Percentiles rank a stretch among this genome's conserved stretches.
Conservation (phyloP, 2,888 invertebrate species). For the Listrodromus nycthemerus region DNA sequence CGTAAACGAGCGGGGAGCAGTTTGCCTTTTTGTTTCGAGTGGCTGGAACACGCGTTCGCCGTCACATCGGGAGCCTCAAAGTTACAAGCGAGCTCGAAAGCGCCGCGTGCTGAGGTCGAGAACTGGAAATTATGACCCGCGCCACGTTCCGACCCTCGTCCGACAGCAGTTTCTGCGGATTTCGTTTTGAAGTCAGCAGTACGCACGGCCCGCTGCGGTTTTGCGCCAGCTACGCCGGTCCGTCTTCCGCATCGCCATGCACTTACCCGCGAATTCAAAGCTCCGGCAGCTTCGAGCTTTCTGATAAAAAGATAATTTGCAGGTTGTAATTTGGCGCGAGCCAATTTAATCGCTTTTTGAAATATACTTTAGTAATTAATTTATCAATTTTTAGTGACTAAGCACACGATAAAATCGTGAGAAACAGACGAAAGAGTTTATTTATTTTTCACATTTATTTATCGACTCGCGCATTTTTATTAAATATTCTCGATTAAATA, state of each 20-base stretch:
- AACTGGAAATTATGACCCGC: slow-evolving; percentile 15
- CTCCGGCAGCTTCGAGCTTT: background rate
- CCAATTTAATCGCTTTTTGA: too few relatives aligned
- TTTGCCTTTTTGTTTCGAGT: slow-evolving; percentile 29
- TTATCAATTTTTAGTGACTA: too few relatives aligned
- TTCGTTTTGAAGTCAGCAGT: slow-evolving; percentile 41
- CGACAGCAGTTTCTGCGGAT: slow-evolving; percentile 7
- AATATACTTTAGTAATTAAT: too few relatives aligned
- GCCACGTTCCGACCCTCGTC: background rate
- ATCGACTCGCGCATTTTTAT: too few relatives aligned
- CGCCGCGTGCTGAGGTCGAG: slow-evolving; percentile 10
- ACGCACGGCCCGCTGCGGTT: slow-evolving; percentile 21
- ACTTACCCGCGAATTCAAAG: background rate
- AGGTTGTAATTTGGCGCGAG: background rate
- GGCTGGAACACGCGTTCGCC: slow-evolving; percentile 32
- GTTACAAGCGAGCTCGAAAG: slow-evolving; percentile 16
- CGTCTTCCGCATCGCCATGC: background rate
- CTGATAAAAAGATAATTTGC: slow-evolving; percentile 16
- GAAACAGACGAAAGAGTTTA: too few relatives aligned
- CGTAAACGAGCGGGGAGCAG: slow-evolving; percentile 22
- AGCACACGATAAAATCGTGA: too few relatives aligned
- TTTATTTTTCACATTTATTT: too few relatives aligned
- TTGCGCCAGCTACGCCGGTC: background rate
- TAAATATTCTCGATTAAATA: background rate
- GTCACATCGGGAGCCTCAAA: slow-evolving; percentile 35